Base-by-base conservation (phyloP, 2,797 vertebrate species). In the Diceros bicornis region DNA sequence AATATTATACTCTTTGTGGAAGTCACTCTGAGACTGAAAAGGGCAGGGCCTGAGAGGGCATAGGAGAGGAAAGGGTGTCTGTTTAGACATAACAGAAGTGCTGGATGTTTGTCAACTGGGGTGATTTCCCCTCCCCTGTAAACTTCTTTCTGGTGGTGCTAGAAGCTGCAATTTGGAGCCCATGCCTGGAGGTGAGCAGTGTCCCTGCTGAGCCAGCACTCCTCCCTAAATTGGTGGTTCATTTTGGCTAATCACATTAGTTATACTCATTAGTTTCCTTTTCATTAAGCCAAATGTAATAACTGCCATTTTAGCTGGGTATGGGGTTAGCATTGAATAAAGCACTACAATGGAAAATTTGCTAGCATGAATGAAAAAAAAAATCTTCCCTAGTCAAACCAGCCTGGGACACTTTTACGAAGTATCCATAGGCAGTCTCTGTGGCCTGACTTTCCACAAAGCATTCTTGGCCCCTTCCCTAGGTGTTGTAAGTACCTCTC, bases 161-260 rank as follows among this genome's bases (percentile, higher is more conserved):
- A 20, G n/a, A 68, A 74, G 20, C 21, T 95, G n/a, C 18, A 86
- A 18, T 97, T 93, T 96, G 85, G 32, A 94, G 52, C n/a, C 47
- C 34, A 89, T 10, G 95, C 69, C 74, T 97, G 59, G 52, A 92
- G 74, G 55, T 90, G 52, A 96, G 25, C n/a, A 50, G 25, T 61
- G 29, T n/a, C 50, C 62, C 77, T 83, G 52, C 62, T 83, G 75
- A 87, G 74, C 66, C 69, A 83, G 41, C 44, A 77, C 44, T 92
- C 37, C 37, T 90, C 52, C 52, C 62, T 68, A 94, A 93, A 90
- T 66, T 52, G 20, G 55, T 96, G 94, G 96, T 96, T 97, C 72
- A 93, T 97, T 97, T 97, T 83, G 87, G 37, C 16, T 96, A 92
- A 97, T 97, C 62, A 93, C 84, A 21, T 96, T 92, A 97, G 92